Evolutionary conservation across 2,113 vertebrate genomes (phyloP), one percentile per base, ranked within the genome.

Genomic region (Lontra canadensis): DNA sequence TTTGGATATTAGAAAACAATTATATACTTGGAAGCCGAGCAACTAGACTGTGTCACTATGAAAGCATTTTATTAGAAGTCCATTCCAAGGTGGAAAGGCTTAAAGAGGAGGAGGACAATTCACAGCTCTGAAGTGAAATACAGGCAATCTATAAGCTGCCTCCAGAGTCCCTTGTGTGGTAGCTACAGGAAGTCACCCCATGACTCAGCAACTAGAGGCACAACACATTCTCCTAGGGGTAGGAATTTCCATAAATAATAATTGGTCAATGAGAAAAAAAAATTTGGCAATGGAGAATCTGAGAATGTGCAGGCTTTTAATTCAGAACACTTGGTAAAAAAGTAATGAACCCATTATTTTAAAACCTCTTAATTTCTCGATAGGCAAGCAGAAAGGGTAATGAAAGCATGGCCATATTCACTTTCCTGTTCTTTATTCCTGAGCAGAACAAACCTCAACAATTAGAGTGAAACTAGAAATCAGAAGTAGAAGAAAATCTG

Each of bases 1-100:
- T 96, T 73, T 90, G 82, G 94, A 93, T 94, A 23, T 93, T 84
- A 98, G 71, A 98, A 94, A 98, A 90, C 44, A 97, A 97, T 86
- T 93, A 55, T 57, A 82, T 31, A 87, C n/a, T 73, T 93, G 63
- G 52, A 96, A 92, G 26, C 61, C 95, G 95, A 97, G 34, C 69
- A 97, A 88, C 49, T 92, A 95, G 81, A 31, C 87, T 95, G 97
- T 96, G 59, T 31, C 13, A 26, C 49, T 0, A 0, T 82, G 57
- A 85, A 96, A 90, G 76, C 76, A 42, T 36, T 47, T 92, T 63
- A 95, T 94, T 13, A 84, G 71, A 63, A 12, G 88, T 92, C 94
- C 71, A 79, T 97, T 96, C 92, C 94, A 91, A 96, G n/a, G 39
- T 67, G 65, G 47, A 94, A 96, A 98, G 92, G 94, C 61, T 84